Evolutionary conservation across 2,797 vertebrate genomes (phyloP).

Genomic region (Salarias fasciatus): DNA sequence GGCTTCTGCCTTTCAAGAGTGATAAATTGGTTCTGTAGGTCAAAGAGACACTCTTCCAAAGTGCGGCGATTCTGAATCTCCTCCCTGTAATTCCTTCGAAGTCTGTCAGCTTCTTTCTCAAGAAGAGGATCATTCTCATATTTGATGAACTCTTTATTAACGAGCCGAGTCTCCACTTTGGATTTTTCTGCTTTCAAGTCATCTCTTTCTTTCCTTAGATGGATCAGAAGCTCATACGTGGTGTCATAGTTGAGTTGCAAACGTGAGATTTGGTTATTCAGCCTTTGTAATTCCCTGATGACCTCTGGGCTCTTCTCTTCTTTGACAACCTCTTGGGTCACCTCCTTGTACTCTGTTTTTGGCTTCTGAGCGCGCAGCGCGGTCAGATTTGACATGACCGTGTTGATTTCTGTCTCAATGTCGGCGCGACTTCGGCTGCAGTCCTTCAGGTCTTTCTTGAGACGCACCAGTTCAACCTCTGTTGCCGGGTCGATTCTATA

Average conservation of each 20-base stretch:
- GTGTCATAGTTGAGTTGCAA: constrained; percentile 83
- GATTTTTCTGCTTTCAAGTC: constrained; percentile 88
- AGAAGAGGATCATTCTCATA: constrained; percentile 92
- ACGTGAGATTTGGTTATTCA: constrained; percentile 87
- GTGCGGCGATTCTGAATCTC: constrained; percentile 86
- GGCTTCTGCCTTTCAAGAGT: constrained; percentile 90
- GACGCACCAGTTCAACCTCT: constrained; percentile 81
- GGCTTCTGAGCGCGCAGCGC: constrained; percentile 87
- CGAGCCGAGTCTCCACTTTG: constrained; percentile 89
- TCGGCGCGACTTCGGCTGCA: constrained; percentile 62
- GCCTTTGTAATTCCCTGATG: constrained; percentile 87
- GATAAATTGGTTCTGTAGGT: constrained; percentile 90
- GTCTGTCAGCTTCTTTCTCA: constrained; percentile 90
- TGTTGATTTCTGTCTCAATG: constrained; percentile 79
- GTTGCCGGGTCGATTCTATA: constrained; percentile 92
- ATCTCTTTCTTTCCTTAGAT: constrained; percentile 89
- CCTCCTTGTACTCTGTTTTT: constrained; percentile 90
- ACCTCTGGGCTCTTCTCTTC: constrained; percentile 93
- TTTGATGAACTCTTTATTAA: constrained; percentile 90
- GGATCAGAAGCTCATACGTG: constrained; percentile 83
- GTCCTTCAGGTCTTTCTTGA: constrained; percentile 87
- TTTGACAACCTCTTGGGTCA: constrained; percentile 90
- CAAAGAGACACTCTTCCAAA: constrained; percentile 87
- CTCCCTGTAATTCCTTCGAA: constrained; percentile 86
- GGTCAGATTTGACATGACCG: constrained; percentile 77